Evolutionary conservation across 2,797 vertebrate species (phyloP).

Genomic region (Mycteria americana): DNA sequence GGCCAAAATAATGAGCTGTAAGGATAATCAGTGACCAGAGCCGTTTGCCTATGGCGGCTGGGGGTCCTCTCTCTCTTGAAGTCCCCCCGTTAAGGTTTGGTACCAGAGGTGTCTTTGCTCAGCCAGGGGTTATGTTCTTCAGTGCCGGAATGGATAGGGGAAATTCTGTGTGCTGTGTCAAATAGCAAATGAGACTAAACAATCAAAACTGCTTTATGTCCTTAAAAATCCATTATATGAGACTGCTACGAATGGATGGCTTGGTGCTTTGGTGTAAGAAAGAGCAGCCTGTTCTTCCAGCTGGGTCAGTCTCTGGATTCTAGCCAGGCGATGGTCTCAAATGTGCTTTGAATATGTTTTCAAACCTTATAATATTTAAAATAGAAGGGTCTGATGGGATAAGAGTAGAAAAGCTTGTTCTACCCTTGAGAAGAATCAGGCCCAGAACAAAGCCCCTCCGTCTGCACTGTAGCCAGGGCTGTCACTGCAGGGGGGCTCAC

Average conservation of each 20-base stretch:
- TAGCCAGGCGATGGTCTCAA: background rate
- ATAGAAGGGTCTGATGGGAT: background rate
- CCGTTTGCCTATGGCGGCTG: background rate
- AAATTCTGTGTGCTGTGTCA: background rate
- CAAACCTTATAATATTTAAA: background rate
- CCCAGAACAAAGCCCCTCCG: background rate
- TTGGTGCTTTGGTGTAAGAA: background rate
- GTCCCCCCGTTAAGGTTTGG: background rate
- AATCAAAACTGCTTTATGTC: background rate
- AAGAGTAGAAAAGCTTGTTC: background rate
- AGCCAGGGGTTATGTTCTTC: background rate
- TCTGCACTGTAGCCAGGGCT: background rate
- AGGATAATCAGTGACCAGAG: background rate
- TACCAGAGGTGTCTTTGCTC: background rate
- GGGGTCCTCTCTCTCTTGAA: background rate
- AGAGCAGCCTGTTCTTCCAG: background rate
- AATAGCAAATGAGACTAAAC: background rate
- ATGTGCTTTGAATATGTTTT: background rate
- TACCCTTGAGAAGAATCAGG: background rate
- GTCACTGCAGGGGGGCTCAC: background rate
- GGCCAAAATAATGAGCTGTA: background rate
- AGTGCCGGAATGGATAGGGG: background rate
- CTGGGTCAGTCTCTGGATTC: background rate
- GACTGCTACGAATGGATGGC: accelerated
- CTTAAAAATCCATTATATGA: background rate